Percentiles rank a stretch among this genome's conserved stretches.
phyloP scores from a whole-genome alignment of 1,140 invertebrate genomes.

The Cydia pomonella region DNA sequence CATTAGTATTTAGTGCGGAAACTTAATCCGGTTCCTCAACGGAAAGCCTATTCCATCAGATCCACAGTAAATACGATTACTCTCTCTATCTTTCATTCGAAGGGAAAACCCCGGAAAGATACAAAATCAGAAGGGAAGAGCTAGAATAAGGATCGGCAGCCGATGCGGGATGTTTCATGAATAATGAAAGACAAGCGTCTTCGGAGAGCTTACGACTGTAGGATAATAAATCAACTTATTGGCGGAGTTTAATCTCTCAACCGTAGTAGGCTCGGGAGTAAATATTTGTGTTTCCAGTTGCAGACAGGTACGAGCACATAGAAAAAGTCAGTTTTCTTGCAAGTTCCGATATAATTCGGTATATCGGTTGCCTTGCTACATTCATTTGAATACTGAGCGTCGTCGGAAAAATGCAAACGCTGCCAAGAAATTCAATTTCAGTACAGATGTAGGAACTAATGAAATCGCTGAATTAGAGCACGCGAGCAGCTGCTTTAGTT shows the following conservation, averaged over 20 bases:
- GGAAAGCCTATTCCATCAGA: not conserved
- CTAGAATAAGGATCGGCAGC: not conserved
- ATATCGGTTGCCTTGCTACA: not conserved
- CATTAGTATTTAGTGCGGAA: conserved; percentile 31
- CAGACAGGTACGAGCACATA: not conserved
- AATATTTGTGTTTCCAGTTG: conserved; percentile 29
- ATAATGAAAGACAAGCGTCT: conserved; percentile 30
- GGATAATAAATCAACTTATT: conserved; percentile 34
- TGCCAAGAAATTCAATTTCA: conserved; percentile 29
- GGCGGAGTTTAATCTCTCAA: conserved; percentile 29
- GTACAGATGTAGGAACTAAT: conserved; percentile 26
- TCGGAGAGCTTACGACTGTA: conserved; percentile 23
- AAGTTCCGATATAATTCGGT: not conserved
- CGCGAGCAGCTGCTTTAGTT: conserved; percentile 22
- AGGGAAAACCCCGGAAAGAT: not conserved
- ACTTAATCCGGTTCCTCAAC: conserved; percentile 20
- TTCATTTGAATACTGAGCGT: conserved; percentile 22
- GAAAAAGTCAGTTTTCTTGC: not conserved
- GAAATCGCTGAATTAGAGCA: conserved; percentile 26
- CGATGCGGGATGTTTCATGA: conserved; percentile 28
- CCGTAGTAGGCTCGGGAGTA: not conserved
- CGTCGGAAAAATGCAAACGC: conserved; percentile 23
- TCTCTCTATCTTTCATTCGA: conserved; percentile 4
- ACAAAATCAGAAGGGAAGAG: not conserved
- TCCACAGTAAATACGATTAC: not conserved